phyloP scores from a whole-genome alignment of 2,888 invertebrate species.

The Cerceris rybyensis region DNA sequence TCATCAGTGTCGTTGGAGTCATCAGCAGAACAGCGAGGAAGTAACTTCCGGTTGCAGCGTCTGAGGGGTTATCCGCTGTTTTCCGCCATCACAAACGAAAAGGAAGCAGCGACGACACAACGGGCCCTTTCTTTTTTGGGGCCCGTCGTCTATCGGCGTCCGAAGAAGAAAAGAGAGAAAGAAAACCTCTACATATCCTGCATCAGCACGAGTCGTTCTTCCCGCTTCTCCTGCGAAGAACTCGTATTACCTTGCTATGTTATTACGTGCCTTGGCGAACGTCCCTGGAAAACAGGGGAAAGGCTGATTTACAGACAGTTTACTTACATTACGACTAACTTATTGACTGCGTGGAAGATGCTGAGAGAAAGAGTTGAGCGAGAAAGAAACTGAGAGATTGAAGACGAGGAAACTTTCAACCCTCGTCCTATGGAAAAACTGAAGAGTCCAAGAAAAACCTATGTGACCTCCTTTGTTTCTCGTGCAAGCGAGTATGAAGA shows the following conservation, averaged over 20 bases:
- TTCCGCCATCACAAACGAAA: neutral
- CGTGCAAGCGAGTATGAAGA: too few relatives aligned
- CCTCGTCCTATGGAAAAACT: neutral
- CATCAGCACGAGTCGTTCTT: constrained; percentile 42
- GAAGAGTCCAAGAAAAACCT: neutral
- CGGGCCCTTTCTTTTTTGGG: too few relatives aligned
- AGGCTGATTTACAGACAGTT: constrained; percentile 60
- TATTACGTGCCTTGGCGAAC: constrained; percentile 59
- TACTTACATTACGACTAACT: constrained; percentile 49
- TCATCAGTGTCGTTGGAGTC: constrained; percentile 83
- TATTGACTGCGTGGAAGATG: constrained; percentile 32
- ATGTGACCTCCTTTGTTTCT: too few relatives aligned
- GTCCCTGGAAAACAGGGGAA: constrained; percentile 36
- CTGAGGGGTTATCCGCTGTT: constrained; percentile 71
- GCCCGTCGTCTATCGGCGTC: constrained; percentile 15
- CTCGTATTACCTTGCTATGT: constrained; percentile 40
- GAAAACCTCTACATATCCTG: constrained; percentile 55
- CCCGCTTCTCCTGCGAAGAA: constrained; percentile 32
- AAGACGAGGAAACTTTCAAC: neutral
- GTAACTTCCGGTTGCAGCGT: constrained; percentile 84
- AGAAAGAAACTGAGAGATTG: neutral
- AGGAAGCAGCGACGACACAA: constrained; percentile 33
- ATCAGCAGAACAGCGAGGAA: constrained; percentile 83
- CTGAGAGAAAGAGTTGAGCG: constrained; percentile 6
- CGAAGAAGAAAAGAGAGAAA: constrained; percentile 22